phyloP scores from a whole-genome alignment of 2,888 invertebrate species.

The Diploptera punctata region DNA sequence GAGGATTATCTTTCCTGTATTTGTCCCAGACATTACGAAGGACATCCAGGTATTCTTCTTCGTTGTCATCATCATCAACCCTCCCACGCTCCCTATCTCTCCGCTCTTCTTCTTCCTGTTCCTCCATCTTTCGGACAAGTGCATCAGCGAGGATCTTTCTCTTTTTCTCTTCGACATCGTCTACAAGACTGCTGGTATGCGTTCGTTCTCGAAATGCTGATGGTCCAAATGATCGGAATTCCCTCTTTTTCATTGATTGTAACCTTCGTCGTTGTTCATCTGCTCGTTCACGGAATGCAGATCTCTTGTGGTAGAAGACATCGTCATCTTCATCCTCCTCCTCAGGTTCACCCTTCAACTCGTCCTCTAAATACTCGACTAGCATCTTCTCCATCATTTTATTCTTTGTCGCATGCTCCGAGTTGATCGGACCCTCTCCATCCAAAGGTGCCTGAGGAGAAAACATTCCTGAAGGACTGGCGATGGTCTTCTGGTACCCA shows the following conservation, averaged over 20 bases:
- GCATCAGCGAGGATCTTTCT: slow-evolving; percentile 51
- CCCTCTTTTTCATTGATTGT: slow-evolving; percentile 53
- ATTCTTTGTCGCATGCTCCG: slow-evolving; percentile 30
- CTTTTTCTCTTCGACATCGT: slow-evolving; percentile 59
- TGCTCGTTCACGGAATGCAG: slow-evolving; percentile 48
- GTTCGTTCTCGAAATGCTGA: slow-evolving; percentile 63
- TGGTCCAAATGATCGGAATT: slow-evolving; percentile 43
- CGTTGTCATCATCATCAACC: slow-evolving; percentile 48
- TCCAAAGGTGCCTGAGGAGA: slow-evolving; percentile 36
- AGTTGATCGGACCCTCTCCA: slow-evolving; percentile 13
- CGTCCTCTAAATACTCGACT: slow-evolving; percentile 43
- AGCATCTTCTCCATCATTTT: slow-evolving; percentile 44
- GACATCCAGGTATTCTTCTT: slow-evolving; percentile 61
- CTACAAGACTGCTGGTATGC: slow-evolving; percentile 42
- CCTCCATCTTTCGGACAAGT: slow-evolving; percentile 45
- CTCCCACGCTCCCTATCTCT: slow-evolving; percentile 47
- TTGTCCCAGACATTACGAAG: slow-evolving; percentile 65
- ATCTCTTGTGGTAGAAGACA: slow-evolving; percentile 42
- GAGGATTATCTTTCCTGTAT: slow-evolving; percentile 59
- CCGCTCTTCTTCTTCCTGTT: slow-evolving; percentile 48
- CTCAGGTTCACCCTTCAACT: slow-evolving; percentile 22
- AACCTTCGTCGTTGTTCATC: background rate
- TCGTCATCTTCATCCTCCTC: slow-evolving; percentile 35
- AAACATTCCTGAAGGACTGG: slow-evolving; percentile 10
- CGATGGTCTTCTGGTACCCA: slow-evolving; percentile 52